These are phyloP conservation scores for Pharmacophagus antenor DNA, from an alignment of 2,888 invertebrate genomes.

Conservation along the genomic window DNA sequence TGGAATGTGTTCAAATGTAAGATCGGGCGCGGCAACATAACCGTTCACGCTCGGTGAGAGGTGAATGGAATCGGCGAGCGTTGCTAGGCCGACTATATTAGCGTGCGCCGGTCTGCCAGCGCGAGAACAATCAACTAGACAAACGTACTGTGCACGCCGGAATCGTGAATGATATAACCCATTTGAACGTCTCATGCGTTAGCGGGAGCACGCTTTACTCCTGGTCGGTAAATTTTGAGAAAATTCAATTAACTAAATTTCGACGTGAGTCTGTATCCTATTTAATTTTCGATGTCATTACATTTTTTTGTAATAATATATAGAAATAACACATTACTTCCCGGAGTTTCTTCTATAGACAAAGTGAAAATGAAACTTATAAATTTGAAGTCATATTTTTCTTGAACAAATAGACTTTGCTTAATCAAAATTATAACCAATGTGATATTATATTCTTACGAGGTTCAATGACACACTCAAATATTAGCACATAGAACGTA, in stretches of 20 bases:
- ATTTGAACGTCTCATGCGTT: slow-evolving; percentile 34
- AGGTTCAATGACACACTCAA: no score
- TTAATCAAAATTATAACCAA: no score
- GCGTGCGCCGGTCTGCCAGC: slow-evolving; percentile 67
- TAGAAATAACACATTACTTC: neutral
- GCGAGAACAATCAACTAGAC: slow-evolving; percentile 75
- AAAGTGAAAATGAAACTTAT: no score
- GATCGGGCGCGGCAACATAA: slow-evolving; percentile 42
- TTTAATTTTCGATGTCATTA: neutral
- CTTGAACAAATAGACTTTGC: no score
- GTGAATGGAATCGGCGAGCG: slow-evolving; percentile 74
- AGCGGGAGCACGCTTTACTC: slow-evolving; percentile 21
- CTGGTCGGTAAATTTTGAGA: neutral
- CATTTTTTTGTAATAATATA: neutral
- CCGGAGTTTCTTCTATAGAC: no score
- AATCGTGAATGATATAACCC: slow-evolving; percentile 42
- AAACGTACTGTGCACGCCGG: slow-evolving; percentile 54
- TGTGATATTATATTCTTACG: no score
- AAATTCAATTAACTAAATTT: neutral
- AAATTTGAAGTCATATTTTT: no score
- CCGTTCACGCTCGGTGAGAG: slow-evolving; percentile 77
- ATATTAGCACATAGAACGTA: no score
- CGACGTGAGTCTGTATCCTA: neutral
- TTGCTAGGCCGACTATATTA: slow-evolving; percentile 75
- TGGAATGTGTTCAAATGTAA: slow-evolving; percentile 36